A percentile compares a stretch with the other conserved stretches of the same genome.
phyloP scores from a whole-genome alignment of 1,140 invertebrate species.

The Drosophila athabasca region DNA sequence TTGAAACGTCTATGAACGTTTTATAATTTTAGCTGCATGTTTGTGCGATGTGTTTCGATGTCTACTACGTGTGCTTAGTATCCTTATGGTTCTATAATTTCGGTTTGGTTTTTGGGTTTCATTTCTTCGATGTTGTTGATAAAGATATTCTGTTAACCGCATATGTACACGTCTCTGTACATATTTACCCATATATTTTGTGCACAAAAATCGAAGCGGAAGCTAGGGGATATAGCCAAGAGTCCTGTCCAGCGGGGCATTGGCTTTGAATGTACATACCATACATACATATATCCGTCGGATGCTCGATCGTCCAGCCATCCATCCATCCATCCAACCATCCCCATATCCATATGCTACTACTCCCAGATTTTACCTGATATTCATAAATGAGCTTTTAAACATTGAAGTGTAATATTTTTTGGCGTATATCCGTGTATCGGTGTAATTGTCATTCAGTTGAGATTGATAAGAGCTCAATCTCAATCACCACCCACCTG shows the following conservation, averaged over 20 bases:
- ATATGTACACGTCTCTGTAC: slow-evolving; percentile 1
- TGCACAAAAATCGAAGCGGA: slow-evolving; percentile 34
- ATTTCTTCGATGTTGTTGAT: slow-evolving; percentile 36
- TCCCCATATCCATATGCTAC: slow-evolving; percentile 34
- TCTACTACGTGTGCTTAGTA: slow-evolving; percentile 34
- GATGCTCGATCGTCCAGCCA: no score
- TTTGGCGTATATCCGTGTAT: slow-evolving; percentile 69
- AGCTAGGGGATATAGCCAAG: background rate
- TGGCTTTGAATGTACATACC: slow-evolving; percentile 28
- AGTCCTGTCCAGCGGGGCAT: no score
- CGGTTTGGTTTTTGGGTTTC: background rate
- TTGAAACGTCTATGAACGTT: no score
- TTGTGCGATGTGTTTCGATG: slow-evolving; percentile 30
- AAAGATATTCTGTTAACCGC: slow-evolving; percentile 19
- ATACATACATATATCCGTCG: slow-evolving; percentile 19
- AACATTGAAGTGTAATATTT: slow-evolving; percentile 56
- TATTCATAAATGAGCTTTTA: slow-evolving; percentile 53
- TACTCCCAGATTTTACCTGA: slow-evolving; percentile 5
- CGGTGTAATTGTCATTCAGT: slow-evolving; percentile 68
- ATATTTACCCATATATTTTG: slow-evolving; percentile 33
- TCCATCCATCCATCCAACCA: slow-evolving; percentile 15
- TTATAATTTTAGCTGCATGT: slow-evolving; percentile 66
- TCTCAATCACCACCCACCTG: background rate
- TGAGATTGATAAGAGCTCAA: slow-evolving; percentile 29
- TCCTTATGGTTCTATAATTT: slow-evolving; percentile 42